Base-by-base conservation (phyloP, 2,888 invertebrate genomes). In the Eupeodes luniger region DNA sequence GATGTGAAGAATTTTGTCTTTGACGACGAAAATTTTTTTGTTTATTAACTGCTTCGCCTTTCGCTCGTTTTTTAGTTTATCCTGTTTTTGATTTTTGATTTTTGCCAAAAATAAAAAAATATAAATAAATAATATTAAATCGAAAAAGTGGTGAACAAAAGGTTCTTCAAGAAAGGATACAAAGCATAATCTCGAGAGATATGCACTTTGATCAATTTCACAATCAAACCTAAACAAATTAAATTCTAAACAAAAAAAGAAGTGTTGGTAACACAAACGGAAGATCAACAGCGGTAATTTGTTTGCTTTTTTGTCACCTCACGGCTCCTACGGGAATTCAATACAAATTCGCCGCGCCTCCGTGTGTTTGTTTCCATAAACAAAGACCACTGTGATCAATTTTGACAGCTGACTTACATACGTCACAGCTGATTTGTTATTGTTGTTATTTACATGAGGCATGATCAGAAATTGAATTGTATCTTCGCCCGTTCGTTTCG, bases 121-220 rank as follows among this genome's bases (percentile, higher is more conserved):
- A 27, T 49, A 78, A 27, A 36, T 55, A 47, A 67, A 34, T n/a
- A 66, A 5, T 40, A 5, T 16, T 14, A 51, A 59, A 74, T 14
- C 61, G 16, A 49, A 55, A 66, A 61, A 27, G 27, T 27, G 27
- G 27, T 49, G 75, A 40, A 34, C 76, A 57, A 57, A 47, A 53
- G 3, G 3, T 3, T 27, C 3, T 44, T 34, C 51, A 70, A 51
- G 7, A 70, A 44, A 70, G 55, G 16, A 69, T 69, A 36, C 5
- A 19, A 19, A 57, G 11, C n/a, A 34, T 10, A 51, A 16, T 69
- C 59, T 16, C 16, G 64, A 36, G 83, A 44, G n/a, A 88, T 27
- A 27, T 88, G 84, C 87, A 88, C 88, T 81, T 88, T 88, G 88
- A 88, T 85, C 85, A 85, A 62, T 78, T 81, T 70, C 67, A 84